phyloP scores from a whole-genome alignment of 2,888 invertebrate species.

The Sarcophaga variegata region DNA sequence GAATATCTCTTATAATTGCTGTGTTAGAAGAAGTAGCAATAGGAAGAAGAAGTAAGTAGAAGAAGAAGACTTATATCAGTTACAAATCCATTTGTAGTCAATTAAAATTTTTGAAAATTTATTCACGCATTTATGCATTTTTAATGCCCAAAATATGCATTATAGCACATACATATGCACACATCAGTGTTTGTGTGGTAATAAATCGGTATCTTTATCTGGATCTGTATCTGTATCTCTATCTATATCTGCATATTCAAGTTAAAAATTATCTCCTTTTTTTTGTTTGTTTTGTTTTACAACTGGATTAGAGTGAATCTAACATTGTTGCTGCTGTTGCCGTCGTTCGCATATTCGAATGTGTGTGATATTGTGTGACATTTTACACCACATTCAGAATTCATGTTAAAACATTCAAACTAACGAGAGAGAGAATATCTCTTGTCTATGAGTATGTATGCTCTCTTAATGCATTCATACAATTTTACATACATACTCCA shows the following conservation, averaged over 20 bases:
- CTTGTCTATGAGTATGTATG: not conserved
- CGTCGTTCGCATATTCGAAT: conserved; percentile 1
- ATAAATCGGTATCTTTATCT: too few relatives aligned
- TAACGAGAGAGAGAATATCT: not conserved
- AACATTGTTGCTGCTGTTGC: not conserved
- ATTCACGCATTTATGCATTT: not conserved
- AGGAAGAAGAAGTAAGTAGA: too few relatives aligned
- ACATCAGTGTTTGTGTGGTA: not conserved
- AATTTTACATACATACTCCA: conserved; percentile 10
- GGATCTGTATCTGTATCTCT: not conserved
- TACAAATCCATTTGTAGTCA: conserved; percentile 15
- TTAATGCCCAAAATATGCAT: not conserved
- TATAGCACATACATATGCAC: not conserved
- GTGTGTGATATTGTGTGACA: conserved; percentile 37
- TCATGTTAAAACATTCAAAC: conserved; percentile 53
- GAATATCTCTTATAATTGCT: too few relatives aligned
- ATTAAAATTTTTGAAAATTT: conserved; percentile 26
- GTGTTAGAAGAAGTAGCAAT: too few relatives aligned
- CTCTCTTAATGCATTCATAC: conserved; percentile 44
- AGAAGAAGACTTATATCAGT: not conserved
- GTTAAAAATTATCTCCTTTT: not conserved
- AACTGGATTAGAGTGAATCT: not conserved
- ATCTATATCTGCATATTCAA: not conserved
- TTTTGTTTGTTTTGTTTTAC: not conserved
- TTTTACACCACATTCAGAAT: conserved; percentile 57